Evolutionary conservation across 2,797 vertebrate species (phyloP), one percentile per base, ranked within the genome.

Genomic region (Tadarida brasiliensis): DNA sequence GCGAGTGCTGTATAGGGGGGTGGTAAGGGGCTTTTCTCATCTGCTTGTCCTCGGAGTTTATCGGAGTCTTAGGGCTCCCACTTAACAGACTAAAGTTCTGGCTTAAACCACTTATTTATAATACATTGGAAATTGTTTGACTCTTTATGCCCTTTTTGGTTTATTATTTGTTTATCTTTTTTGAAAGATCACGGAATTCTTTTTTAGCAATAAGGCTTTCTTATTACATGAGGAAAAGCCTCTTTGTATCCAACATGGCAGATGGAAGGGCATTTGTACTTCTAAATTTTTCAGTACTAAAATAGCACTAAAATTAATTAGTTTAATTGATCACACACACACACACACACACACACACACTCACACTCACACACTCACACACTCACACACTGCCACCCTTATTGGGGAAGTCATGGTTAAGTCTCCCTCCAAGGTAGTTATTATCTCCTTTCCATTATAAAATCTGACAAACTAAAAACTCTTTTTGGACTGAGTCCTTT

Each of bases 211-310:
- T 59, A 94, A 67, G 54, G 9, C 35, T 76, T 95, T 90, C 80
- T 95, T 94, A 35, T 91, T 90, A 35, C 1, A 33, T 89, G 68
- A 87, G 78, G 90, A 94, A 90, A 94, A 92, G 49, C 76, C 35
- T 93, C 44, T 90, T 83, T 93, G 71, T 96, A 39, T 76, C 26
- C 22, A 94, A n/a, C 24, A 5, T 1, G 78, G 67, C 96, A 96
- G 88, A 84, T 90, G 61, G 67, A 94, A 76, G 14, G 11, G 71
- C 61, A 26, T 91, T 95, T 90, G n/a, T 61, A 76, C 67, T 63
- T 92, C 67, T 92, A 63, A 97, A 92, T 73, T 90, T 96, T 96
- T 97, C 57, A 87, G 71, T 87, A 70, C 65, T 71, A 68, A 94
- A 85, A 47, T 78, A 68, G 61, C 33, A 73, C 67, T 85, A 77